Conservation (phyloP, 2,888 invertebrate species). For the Bugula neritina region DNA sequence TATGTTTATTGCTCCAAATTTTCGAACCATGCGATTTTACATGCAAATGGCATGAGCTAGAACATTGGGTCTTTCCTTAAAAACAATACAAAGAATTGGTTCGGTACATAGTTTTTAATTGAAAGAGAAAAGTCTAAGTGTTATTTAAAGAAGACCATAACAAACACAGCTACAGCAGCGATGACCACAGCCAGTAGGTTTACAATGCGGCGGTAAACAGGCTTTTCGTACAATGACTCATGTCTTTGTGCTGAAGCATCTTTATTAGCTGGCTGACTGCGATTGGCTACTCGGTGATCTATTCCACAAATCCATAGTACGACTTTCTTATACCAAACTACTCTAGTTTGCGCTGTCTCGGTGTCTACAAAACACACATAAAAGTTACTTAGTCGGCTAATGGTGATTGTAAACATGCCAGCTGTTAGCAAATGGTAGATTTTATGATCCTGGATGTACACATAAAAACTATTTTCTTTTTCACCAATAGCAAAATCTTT, state of each 20-base stretch:
- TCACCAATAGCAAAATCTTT: no score
- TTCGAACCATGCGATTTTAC: no score
- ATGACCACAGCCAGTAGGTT: constrained; percentile 7
- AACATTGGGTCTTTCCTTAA: no score
- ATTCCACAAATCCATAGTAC: constrained; percentile 52
- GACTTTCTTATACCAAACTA: constrained; percentile 43
- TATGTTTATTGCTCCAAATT: no score
- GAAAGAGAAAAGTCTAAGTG: no score
- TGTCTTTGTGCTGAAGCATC: background rate
- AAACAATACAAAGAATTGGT: no score
- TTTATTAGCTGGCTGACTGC: background rate
- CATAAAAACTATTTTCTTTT: no score
- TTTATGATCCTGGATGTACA: no score
- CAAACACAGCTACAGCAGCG: background rate
- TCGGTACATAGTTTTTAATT: no score
- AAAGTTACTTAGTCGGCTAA: background rate
- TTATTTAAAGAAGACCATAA: constrained; percentile 16
- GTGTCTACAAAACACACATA: background rate
- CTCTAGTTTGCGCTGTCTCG: background rate
- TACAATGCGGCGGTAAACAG: background rate
- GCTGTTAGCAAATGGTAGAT: no score
- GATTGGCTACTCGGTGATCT: constrained; percentile 33
- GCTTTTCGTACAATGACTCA: constrained; percentile 5
- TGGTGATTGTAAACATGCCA: background rate
- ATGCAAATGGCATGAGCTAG: no score